These are phyloP conservation scores for Hippolais icterina DNA, from an alignment of 2,113 vertebrate species.

Conservation along the genomic window DNA sequence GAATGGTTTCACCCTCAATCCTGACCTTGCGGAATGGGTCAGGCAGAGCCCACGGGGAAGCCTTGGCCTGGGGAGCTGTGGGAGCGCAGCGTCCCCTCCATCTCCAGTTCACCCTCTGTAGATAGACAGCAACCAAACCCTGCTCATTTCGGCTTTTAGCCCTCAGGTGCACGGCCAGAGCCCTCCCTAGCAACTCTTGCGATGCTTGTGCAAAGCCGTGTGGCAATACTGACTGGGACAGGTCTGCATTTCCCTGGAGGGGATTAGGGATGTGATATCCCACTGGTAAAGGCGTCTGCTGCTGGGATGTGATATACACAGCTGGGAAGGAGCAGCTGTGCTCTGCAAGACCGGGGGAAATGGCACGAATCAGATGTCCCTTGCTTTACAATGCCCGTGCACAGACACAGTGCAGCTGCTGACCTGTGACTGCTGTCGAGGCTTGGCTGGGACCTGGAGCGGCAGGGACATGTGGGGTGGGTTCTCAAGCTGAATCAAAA, in stretches of 20 bases:
- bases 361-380: accelerated
- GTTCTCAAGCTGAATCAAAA: background rate
- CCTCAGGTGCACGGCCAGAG: accelerated
- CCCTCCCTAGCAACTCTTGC: background rate
- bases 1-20: accelerated
- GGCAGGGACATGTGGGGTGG: background rate
- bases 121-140: accelerated
- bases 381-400: background rate
- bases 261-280: background rate
- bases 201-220: accelerated
- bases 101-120: accelerated
- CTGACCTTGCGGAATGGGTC: accelerated
- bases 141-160: background rate
- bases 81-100: background rate
- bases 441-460: accelerated
- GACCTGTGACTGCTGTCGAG: accelerated
- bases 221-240: accelerated
- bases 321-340: background rate
- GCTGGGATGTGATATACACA: accelerated
- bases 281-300: background rate
- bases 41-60: accelerated
- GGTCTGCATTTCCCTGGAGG: accelerated
- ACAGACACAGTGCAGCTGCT: background rate
- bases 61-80: background rate
- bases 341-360: background rate